phyloP scores from a whole-genome alignment of 1,140 invertebrate genomes.

The Eupristina koningsbergeri region DNA sequence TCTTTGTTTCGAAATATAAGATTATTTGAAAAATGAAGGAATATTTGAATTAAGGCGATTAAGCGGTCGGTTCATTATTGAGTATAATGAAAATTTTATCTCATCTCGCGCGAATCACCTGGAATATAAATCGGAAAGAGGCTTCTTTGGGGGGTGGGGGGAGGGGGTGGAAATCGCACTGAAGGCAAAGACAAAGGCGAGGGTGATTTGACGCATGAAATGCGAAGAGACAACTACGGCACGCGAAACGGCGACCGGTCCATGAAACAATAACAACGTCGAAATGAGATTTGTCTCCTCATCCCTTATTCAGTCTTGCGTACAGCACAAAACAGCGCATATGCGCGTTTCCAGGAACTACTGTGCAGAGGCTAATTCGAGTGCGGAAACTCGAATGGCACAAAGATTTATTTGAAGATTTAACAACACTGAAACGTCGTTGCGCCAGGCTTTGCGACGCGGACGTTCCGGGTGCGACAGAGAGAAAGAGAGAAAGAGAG shows the following conservation, averaged over 20 bases:
- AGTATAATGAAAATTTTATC: background rate
- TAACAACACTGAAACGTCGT: slow-evolving; percentile 28
- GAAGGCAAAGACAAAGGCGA: too few relatives aligned
- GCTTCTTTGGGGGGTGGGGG: too few relatives aligned
- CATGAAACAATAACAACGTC: slow-evolving; percentile 48
- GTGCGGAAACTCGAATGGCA: slow-evolving; percentile 15
- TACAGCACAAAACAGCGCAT: background rate
- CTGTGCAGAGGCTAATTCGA: slow-evolving; percentile 39
- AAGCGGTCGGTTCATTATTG: background rate
- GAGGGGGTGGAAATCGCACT: too few relatives aligned
- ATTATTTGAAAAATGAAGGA: too few relatives aligned
- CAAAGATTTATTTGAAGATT: slow-evolving; percentile 51
- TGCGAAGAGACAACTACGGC: too few relatives aligned
- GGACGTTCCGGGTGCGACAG: slow-evolving; percentile 5
- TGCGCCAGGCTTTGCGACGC: background rate
- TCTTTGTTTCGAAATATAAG: too few relatives aligned
- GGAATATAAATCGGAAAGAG: too few relatives aligned
- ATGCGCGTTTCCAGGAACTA: background rate
- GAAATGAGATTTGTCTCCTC: slow-evolving; percentile 50
- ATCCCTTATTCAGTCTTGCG: slow-evolving; percentile 43
- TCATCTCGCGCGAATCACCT: too few relatives aligned
- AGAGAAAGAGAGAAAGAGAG: too few relatives aligned
- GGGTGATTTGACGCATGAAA: too few relatives aligned
- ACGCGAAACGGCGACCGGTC: background rate
- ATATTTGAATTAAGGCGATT: too few relatives aligned